Percentiles rank a stretch among this genome's conserved stretches.
Conservation (phyloP, 2,888 invertebrate genomes). For the Microctonus brassicae region DNA sequence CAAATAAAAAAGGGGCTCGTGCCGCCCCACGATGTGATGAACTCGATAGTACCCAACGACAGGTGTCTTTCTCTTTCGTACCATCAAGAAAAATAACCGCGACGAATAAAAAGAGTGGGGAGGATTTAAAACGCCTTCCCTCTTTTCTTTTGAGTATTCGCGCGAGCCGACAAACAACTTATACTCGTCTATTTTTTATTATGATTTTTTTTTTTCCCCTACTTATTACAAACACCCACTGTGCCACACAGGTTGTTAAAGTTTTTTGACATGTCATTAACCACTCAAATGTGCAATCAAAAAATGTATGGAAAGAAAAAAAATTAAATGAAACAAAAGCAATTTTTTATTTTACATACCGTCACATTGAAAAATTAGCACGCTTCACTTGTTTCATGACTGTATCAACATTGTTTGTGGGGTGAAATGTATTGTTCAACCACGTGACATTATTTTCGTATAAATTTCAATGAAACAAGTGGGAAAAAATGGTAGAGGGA, state of each 20-base stretch:
- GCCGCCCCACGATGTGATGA: constrained; percentile 9
- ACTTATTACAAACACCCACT: no score
- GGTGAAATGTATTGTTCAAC: neutral
- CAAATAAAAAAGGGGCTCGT: constrained; percentile 1
- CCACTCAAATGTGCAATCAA: neutral
- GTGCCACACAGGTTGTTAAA: constrained; percentile 6
- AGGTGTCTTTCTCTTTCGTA: constrained; percentile 23
- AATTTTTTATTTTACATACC: neutral
- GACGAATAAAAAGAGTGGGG: neutral
- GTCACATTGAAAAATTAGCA: neutral
- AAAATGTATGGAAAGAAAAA: neutral
- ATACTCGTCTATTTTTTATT: neutral
- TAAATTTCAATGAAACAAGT: constrained; percentile 60
- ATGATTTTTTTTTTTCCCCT: no score
- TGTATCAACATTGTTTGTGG: neutral
- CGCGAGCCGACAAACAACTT: constrained; percentile 7
- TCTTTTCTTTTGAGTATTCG: constrained; percentile 12
- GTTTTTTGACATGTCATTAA: constrained; percentile 4
- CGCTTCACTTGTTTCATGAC: neutral
- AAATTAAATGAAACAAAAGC: neutral
- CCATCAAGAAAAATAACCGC: constrained; percentile 10
- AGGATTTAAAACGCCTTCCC: neutral
- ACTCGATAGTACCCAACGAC: constrained; percentile 34
- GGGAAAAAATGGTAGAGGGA: neutral
- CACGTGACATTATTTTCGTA: constrained; percentile 47